A percentile compares a stretch with the other conserved stretches of the same genome.
These are phyloP conservation scores for Indri indri DNA, from an alignment of 2,113 vertebrate genomes.

Conservation along the genomic window DNA sequence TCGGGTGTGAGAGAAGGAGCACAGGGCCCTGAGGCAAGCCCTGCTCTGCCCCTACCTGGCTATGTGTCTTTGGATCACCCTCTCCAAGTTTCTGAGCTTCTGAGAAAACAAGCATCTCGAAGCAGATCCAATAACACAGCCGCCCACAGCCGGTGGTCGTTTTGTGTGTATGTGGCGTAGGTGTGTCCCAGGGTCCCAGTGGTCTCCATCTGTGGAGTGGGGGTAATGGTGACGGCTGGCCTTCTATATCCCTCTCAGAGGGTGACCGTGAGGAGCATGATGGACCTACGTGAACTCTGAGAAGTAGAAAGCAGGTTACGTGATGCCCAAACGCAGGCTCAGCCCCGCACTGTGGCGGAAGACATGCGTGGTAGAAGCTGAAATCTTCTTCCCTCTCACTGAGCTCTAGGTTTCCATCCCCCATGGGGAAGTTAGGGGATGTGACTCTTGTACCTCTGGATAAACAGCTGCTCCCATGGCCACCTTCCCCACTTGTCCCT, in stretches of 20 bases:
- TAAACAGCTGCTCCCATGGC: not conserved
- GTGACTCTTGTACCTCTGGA: not conserved
- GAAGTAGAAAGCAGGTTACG: not conserved
- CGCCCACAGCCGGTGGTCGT: not conserved
- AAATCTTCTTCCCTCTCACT: not conserved
- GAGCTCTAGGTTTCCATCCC: not conserved
- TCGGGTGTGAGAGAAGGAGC: not conserved
- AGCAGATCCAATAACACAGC: not conserved
- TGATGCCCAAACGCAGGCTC: not conserved
- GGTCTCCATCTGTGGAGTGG: not conserved
- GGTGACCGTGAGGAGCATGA: not conserved
- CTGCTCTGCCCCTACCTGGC: not conserved
- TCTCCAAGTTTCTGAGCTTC: not conserved
- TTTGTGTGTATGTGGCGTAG: rapidly evolving
- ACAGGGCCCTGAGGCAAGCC: not conserved
- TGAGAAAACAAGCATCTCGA: not conserved
- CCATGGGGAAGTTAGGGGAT: not conserved
- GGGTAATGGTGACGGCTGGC: not conserved
- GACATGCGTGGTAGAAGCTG: not conserved
- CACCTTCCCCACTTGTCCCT: not conserved
- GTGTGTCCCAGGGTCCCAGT: not conserved
- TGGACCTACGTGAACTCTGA: not conserved
- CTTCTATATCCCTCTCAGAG: not conserved
- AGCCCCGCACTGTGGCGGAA: too few relatives aligned
- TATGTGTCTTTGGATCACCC: not conserved